Conservation (phyloP, 2,797 vertebrate genomes). For the Acrocephalus scirpaceus region DNA sequence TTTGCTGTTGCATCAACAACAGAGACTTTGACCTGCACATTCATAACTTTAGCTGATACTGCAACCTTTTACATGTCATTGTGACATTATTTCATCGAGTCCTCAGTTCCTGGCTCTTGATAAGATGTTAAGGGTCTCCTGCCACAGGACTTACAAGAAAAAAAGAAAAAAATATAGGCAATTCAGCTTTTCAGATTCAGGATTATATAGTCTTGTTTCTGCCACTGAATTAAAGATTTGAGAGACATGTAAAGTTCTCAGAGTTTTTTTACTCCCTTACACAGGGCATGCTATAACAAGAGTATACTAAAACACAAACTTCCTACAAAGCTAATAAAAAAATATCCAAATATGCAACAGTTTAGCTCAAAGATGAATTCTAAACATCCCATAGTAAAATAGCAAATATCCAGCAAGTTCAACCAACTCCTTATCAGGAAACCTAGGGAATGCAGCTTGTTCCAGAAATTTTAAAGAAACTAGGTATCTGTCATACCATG, state of each 20-base stretch:
- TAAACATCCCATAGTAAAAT: background rate
- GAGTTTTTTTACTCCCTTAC: background rate
- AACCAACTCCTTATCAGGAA: background rate
- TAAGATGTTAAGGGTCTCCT: constrained; percentile 20
- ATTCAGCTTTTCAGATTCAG: background rate
- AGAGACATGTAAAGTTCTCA: background rate
- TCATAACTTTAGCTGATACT: background rate
- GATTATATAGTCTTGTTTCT: background rate
- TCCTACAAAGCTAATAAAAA: background rate
- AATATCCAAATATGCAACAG: background rate
- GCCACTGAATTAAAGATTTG: background rate
- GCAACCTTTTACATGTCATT: background rate
- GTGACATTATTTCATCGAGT: constrained; percentile 11
- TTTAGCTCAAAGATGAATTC: background rate
- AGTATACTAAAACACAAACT: background rate
- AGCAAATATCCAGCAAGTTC: background rate
- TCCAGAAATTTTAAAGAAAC: background rate
- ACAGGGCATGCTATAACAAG: background rate
- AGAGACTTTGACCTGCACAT: background rate
- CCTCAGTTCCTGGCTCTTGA: constrained; percentile 15
- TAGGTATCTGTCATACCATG: background rate
- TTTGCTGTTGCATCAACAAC: background rate
- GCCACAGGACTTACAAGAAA: background rate
- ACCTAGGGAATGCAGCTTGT: background rate
- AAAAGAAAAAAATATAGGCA: background rate